Evolutionary conservation across 2,888 invertebrate genomes (phyloP).

Genomic region (Leptopilina syphax): DNA sequence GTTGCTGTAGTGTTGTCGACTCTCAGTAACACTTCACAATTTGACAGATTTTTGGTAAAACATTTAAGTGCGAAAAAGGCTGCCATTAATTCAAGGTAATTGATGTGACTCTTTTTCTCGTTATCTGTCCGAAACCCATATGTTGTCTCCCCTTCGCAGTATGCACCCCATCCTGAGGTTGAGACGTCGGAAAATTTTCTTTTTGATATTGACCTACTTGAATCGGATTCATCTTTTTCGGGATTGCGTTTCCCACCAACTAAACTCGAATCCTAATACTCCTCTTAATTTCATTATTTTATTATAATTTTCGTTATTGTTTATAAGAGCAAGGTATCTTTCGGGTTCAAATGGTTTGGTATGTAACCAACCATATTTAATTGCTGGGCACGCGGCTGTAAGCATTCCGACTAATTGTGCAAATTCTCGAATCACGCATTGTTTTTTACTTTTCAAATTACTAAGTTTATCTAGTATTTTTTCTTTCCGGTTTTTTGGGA

Average conservation of each 20-base stretch:
- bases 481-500: slow-evolving; percentile 13
- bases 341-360: slow-evolving; percentile 49
- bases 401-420: slow-evolving; percentile 54
- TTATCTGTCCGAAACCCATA: slow-evolving; percentile 40
- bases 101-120: not conserved
- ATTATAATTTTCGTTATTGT: not conserved
- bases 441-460: not conserved
- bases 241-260: not conserved
- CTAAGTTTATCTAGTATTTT: slow-evolving; percentile 27
- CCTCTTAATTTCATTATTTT: not conserved
- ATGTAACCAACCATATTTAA: slow-evolving; percentile 57
- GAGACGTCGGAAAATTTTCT: slow-evolving; percentile 6
- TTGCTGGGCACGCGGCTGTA: slow-evolving; percentile 57
- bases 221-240: not conserved
- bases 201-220: not conserved
- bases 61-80: slow-evolving; percentile 41
- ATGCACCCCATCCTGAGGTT: slow-evolving; percentile 36
- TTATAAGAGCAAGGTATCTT: slow-evolving; percentile 46
- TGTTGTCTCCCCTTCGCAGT: slow-evolving; percentile 10
- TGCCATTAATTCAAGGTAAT: slow-evolving; percentile 33
- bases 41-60: slow-evolving; percentile 24
- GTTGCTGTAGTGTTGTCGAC: slow-evolving; percentile 43
- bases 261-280: not conserved
- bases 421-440: slow-evolving; percentile 50
- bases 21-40: slow-evolving; percentile 41